Conservation (phyloP, 2,888 invertebrate genomes). For the Heteromurus nitidus region DNA sequence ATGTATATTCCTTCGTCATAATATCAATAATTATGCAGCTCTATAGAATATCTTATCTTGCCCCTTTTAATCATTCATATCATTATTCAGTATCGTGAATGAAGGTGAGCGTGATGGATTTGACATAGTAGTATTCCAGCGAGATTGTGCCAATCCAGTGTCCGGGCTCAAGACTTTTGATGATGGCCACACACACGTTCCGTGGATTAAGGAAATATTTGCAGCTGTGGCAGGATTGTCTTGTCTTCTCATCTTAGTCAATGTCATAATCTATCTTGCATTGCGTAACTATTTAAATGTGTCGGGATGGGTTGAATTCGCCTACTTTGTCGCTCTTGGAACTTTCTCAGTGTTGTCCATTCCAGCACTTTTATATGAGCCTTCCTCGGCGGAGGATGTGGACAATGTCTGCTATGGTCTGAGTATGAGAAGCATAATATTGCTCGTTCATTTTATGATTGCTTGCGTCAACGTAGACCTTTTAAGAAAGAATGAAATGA, state of each 20-base stretch:
- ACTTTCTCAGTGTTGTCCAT: conserved; percentile 55
- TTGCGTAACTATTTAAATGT: conserved; percentile 61
- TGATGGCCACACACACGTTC: neutral
- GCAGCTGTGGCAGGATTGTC: conserved; percentile 62
- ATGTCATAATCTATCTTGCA: conserved; percentile 61
- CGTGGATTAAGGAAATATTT: conserved; percentile 59
- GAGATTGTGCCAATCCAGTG: conserved; percentile 14
- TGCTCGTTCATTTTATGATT: neutral
- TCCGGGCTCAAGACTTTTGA: neutral
- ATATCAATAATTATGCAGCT: neutral
- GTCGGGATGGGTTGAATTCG: conserved; percentile 65
- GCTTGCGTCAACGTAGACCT: too few species aligned
- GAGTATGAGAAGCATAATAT: too few species aligned
- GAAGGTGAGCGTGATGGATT: neutral
- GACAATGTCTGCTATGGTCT: conserved; percentile 41
- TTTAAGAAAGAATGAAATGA: neutral
- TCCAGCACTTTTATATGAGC: conserved; percentile 42
- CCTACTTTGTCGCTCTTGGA: conserved; percentile 56
- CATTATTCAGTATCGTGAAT: neutral
- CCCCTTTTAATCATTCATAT: too few species aligned
- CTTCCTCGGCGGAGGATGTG: conserved; percentile 12
- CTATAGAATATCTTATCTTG: too few species aligned
- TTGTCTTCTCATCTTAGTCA: conserved; percentile 44
- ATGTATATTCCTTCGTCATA: conserved; percentile 1
- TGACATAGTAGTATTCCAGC: conserved; percentile 31